Base-by-base conservation (phyloP, 2,888 invertebrate genomes). In the Dolichomitus sp. region DNA sequence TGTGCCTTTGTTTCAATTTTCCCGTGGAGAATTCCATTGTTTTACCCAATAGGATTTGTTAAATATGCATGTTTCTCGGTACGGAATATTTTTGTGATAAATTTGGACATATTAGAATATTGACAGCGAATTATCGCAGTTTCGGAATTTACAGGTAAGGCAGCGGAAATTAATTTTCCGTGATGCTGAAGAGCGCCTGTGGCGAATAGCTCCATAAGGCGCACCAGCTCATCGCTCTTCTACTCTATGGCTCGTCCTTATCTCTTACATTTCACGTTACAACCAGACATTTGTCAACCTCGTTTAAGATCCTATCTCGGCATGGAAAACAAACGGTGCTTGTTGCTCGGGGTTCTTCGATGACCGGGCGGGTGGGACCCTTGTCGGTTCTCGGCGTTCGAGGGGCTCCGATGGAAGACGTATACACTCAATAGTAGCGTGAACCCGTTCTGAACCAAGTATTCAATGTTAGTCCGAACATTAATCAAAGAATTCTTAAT, bases 211-310 rank as follows among this genome's bases (percentile, higher is more conserved):
- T 59, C 17, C 57, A 30, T n/a, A 17, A 30, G 23, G 11, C 14
- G 27, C 48, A n/a, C 17, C 66, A 7, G n/a, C 14, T 52, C 63
- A 12, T 54, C 42, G 65, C 50, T 61, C 74, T 68, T 59, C 45
- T 42, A 66, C 57, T 54, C 59, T 66, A 65, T 48, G 59, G 37
- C 23, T 33, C 54, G 54, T 40, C 50, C 52, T 75, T 80, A 78
- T 83, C 74, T 74, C 75, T 57, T 75, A 83, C 79, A 79, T 72
- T 79, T 75, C 57, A 72, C 65, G 82, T 75, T 82, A 79, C 82
- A 82, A 75, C 74, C 65, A 70, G 79, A 83, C 82, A 83, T 83
- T 83, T 83, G 82, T 83, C 79, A 83, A 83, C 79, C 79, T 79
- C 78, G 78, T 79, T 79, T 59, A 79, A 83, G 79, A 83, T 83